Base-by-base conservation (phyloP, 2,888 invertebrate genomes). In the Zhengitettix transpicula region DNA sequence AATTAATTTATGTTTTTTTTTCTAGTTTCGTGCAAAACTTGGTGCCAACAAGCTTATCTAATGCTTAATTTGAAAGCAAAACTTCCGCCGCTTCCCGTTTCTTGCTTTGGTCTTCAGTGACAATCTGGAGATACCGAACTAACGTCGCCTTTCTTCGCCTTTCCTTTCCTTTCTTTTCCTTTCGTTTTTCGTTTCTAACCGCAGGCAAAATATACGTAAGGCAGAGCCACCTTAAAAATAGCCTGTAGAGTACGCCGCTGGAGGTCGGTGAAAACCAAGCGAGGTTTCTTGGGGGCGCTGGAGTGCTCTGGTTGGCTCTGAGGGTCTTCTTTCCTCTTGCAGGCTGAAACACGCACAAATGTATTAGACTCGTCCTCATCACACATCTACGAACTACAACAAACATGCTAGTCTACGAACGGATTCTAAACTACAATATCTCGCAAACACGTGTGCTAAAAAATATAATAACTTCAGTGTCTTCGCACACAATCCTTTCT, bases 201-300 rank as follows among this genome's bases (percentile, higher is more conserved):
- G 52, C 44, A 52, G 60, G 60, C 42, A 52, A 59, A 56, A 41
- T 40, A 54, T 15, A 57, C 54, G 11, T 16, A 56, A 42, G 16
- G 55, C 47, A 58, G 57, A 53, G 62, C 62, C 75, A 93, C 93
- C 85, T 98, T 98, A 87, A 98, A 98, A 85, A 98, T 98, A 81
- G 97, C 98, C 84, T 98, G 97, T 75, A 99, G 88, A 74, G 99
- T 99, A 81, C 98, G 90, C 76, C 99, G 87, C 82, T 99, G 99
- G 72, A 99, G 92, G 81, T 99, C 99, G 73, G 99, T 99, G 84
- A 99, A 99, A 77, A 99, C 99, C 78, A 99, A 86, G 73, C 99
- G 91, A 68, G 99, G 98, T 78, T 98, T 99, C 85, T 99, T 99
- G 78, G 95, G 95, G 69, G 93, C 89, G 79, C 89, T 71, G 58